Conservation (phyloP, 2,888 invertebrate species). For the Poecilobothrus nobilitatus region DNA sequence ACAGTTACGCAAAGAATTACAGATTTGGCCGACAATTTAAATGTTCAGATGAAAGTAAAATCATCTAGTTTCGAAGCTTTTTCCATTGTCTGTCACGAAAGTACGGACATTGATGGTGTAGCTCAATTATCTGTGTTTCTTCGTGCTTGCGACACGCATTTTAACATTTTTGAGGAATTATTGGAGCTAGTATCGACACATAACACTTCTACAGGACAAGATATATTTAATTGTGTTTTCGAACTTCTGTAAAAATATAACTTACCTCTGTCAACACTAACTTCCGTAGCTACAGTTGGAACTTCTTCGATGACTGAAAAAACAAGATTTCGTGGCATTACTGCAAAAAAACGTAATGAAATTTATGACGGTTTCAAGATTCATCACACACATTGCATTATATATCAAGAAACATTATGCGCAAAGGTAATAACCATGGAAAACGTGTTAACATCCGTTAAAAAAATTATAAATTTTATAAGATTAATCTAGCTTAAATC, state of each 20-base stretch:
- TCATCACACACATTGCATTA: too few species aligned
- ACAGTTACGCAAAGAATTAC: constrained; percentile 20
- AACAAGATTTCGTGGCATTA: constrained; percentile 24
- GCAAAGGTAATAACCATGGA: constrained; percentile 21
- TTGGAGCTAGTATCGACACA: constrained; percentile 22
- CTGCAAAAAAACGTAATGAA: constrained; percentile 17
- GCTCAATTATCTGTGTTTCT: too few species aligned
- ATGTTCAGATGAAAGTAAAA: constrained; percentile 22
- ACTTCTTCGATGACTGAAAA: constrained; percentile 26
- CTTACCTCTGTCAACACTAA: constrained; percentile 24
- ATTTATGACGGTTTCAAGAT: constrained; percentile 13
- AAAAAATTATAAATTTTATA: too few species aligned
- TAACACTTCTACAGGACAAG: constrained; percentile 24
- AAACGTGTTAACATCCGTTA: too few species aligned
- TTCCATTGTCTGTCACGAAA: constrained; percentile 23
- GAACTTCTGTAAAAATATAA: constrained; percentile 25
- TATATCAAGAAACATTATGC: too few species aligned
- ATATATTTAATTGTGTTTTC: constrained; percentile 26
- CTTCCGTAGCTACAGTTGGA: constrained; percentile 26
- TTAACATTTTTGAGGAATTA: constrained; percentile 22
- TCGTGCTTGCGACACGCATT: constrained; percentile 21
- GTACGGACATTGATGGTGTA: constrained; percentile 20
- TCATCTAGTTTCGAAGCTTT: constrained; percentile 22
- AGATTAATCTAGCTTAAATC: constrained; percentile 22
- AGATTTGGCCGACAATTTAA: constrained; percentile 18